Evolutionary conservation across 2,113 vertebrate species (phyloP).

Genomic region (Alethe castanea): DNA sequence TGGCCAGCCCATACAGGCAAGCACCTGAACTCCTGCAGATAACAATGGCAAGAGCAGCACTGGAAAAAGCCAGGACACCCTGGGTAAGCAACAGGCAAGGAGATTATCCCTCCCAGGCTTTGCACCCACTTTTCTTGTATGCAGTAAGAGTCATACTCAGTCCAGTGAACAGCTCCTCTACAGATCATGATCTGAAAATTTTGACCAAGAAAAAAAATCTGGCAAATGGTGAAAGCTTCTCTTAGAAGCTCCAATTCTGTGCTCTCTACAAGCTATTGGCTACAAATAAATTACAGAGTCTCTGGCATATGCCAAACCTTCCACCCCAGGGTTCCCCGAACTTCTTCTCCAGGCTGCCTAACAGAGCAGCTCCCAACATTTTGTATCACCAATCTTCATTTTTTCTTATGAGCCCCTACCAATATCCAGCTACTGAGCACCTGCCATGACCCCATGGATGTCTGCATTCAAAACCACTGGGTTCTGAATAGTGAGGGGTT

Average conservation of each 20-base stretch:
- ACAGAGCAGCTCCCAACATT: background rate
- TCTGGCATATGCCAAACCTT: background rate
- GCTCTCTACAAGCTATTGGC: background rate
- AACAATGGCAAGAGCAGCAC: rapidly evolving
- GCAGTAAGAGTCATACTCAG: background rate
- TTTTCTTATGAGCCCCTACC: background rate
- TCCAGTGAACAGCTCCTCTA: background rate
- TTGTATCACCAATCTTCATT: background rate
- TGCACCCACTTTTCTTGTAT: background rate
- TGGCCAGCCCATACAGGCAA: background rate
- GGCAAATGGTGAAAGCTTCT: background rate
- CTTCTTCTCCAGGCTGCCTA: background rate
- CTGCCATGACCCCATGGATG: no score
- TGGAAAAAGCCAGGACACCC: background rate
- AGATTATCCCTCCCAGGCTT: background rate
- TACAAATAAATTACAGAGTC: background rate
- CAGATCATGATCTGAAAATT: background rate
- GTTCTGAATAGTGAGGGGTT: background rate
- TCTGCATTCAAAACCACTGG: background rate
- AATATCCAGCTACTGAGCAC: background rate
- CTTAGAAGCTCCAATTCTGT: background rate
- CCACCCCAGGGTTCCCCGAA: background rate
- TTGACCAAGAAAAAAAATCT: background rate
- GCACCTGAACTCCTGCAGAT: background rate
- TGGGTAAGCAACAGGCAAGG: background rate